Evolutionary conservation across 2,113 vertebrate species (phyloP).

Genomic region (Rhabdomys dilectus): DNA sequence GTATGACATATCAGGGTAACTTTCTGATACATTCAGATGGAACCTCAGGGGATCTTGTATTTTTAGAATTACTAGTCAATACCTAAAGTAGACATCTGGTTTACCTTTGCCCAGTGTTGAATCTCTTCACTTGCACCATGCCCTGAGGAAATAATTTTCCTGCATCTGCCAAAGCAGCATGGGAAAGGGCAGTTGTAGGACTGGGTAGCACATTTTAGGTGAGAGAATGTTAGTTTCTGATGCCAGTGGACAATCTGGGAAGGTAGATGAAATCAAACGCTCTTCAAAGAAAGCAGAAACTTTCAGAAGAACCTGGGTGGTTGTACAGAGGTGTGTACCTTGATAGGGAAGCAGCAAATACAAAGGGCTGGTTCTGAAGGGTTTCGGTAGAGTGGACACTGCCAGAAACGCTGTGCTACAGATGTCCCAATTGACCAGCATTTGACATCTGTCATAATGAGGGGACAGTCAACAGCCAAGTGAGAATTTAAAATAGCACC

Average conservation of each 20-base stretch:
- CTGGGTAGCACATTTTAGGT: neutral
- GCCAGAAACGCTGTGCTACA: neutral
- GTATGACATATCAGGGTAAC: neutral
- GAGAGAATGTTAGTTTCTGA: neutral
- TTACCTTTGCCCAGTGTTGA: neutral
- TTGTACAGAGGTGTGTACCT: neutral
- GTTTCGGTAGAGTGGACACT: neutral
- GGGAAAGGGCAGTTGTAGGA: neutral
- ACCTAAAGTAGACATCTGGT: neutral
- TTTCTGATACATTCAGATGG: neutral
- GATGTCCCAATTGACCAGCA: neutral
- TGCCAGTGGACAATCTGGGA: neutral
- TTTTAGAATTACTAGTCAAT: neutral
- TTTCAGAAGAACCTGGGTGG: neutral
- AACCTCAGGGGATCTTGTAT: neutral
- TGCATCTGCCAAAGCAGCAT: neutral
- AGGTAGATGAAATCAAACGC: neutral
- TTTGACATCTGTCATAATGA: neutral
- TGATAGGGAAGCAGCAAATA: too few species aligned
- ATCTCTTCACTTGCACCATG: neutral
- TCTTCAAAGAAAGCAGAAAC: neutral
- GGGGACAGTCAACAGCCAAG: neutral
- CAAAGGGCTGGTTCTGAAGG: neutral
- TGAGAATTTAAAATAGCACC: neutral
- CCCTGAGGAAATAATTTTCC: neutral